Evolutionary conservation across 92 coral and sea anemone genomes (phyloP).

Genomic region (Paragorgia papillata): DNA sequence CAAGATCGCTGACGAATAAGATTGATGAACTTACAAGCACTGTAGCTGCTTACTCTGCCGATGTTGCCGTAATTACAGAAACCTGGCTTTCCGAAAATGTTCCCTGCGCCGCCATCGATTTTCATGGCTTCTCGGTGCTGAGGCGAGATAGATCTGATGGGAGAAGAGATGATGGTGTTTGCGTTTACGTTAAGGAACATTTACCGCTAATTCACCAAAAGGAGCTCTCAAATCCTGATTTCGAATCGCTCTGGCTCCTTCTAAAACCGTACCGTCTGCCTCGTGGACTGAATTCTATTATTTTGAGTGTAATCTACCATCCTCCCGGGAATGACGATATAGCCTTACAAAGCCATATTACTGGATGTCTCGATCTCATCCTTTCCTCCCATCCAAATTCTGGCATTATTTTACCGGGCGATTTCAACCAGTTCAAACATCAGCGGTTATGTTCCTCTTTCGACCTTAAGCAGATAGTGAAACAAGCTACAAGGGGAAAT

Average conservation of each 20-base stretch:
- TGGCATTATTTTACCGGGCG: conserved; percentile 12
- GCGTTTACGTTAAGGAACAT: conserved; percentile 8
- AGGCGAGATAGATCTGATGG: conserved; percentile 35
- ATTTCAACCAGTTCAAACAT: conserved; percentile 13
- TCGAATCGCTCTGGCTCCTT: conserved; percentile 19
- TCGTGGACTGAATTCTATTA: conserved; percentile 43
- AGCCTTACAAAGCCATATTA: conserved; percentile 11
- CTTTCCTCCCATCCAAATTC: conserved; percentile 8
- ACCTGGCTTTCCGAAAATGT: conserved; percentile 28
- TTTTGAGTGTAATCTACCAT: conserved; percentile 15
- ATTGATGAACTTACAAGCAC: conserved; percentile 31
- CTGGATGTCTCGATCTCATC: not conserved
- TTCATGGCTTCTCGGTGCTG: conserved; percentile 14
- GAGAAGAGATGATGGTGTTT: conserved; percentile 29
- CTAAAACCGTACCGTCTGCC: conserved; percentile 42
- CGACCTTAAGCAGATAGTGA: conserved; percentile 22
- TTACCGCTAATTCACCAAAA: not conserved
- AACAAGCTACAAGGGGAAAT: conserved; percentile 16
- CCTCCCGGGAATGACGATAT: conserved; percentile 34
- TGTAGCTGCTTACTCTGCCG: conserved; percentile 5
- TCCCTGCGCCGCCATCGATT: not conserved
- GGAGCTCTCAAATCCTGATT: conserved; percentile 11
- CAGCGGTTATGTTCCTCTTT: conserved; percentile 29
- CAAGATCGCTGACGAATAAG: conserved; percentile 18
- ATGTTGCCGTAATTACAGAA: conserved; percentile 21